A percentile compares a stretch with the other conserved stretches of the same genome.
phyloP scores from a whole-genome alignment of 2,888 invertebrate species.

The Xestobium rufovillosum region DNA sequence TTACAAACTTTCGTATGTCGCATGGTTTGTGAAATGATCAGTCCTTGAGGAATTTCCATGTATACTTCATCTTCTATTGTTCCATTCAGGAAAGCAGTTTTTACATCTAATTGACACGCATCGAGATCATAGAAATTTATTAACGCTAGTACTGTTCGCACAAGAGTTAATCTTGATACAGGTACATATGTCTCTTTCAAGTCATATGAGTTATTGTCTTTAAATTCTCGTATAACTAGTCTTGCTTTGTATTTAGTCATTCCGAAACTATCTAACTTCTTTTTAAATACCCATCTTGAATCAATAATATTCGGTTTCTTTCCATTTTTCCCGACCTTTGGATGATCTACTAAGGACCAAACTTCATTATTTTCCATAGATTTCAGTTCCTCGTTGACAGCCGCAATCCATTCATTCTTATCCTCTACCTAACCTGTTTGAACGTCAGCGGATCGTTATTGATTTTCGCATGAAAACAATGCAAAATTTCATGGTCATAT shows the following conservation, averaged over 20 bases:
- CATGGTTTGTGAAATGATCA: slow-evolving; percentile 8
- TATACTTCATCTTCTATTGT: too few species aligned
- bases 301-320: slow-evolving; percentile 11
- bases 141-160: slow-evolving; percentile 6
- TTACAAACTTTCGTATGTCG: slow-evolving; percentile 19
- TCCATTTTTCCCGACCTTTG: too few species aligned
- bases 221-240: too few species aligned
- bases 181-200: slow-evolving; percentile 12
- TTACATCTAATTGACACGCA: slow-evolving; percentile 8
- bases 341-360: too few species aligned
- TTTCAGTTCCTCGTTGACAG: too few species aligned
- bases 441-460: too few species aligned
- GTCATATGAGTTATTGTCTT: slow-evolving; percentile 6
- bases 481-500: too few species aligned
- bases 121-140: slow-evolving; percentile 10
- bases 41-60: slow-evolving; percentile 19
- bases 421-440: too few species aligned
- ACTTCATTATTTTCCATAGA: too few species aligned
- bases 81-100: too few species aligned
- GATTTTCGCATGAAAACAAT: too few species aligned
- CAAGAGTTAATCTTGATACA: slow-evolving; percentile 10
- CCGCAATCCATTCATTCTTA: too few species aligned
- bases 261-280: slow-evolving; percentile 1
- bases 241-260: slow-evolving; percentile 2
- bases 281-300: slow-evolving; percentile 8